These are phyloP conservation scores for Xestia ashworthii DNA, from an alignment of 2,888 invertebrate genomes.

Conservation along the genomic window DNA sequence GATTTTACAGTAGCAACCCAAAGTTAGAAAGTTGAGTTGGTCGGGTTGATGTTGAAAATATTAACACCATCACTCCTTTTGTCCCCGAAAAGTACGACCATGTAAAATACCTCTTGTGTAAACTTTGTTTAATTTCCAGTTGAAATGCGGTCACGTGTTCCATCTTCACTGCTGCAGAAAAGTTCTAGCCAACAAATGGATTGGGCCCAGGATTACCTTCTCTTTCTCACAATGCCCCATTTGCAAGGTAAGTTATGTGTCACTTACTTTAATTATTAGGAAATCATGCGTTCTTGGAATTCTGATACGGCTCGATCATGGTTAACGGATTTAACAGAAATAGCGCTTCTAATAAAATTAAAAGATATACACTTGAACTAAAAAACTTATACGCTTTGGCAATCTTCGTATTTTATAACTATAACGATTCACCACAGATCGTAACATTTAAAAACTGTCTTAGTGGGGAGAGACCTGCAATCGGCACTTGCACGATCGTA, in stretches of 20 bases:
- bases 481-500: background rate
- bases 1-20: background rate
- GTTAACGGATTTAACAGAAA: background rate
- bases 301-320: background rate
- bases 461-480: background rate
- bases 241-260: slow-evolving; percentile 93
- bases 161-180: slow-evolving; percentile 97
- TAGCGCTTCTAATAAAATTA: background rate
- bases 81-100: background rate
- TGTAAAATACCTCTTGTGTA: background rate
- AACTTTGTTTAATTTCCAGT: slow-evolving; percentile 81
- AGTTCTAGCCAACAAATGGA: slow-evolving; percentile 96
- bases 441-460: background rate
- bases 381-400: background rate
- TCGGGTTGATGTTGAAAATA: too few relatives aligned
- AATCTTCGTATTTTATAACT: background rate
- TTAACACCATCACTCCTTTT: too few relatives aligned
- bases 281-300: background rate
- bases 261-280: background rate
- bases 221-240: slow-evolving; percentile 99
- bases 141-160: slow-evolving; percentile 98
- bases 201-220: slow-evolving; percentile 98
- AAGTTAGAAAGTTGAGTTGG: background rate
- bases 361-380: background rate
- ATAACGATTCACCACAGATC: background rate